These are phyloP conservation scores for Charanyca ferruginea DNA, from an alignment of 2,888 invertebrate genomes.

Conservation along the genomic window DNA sequence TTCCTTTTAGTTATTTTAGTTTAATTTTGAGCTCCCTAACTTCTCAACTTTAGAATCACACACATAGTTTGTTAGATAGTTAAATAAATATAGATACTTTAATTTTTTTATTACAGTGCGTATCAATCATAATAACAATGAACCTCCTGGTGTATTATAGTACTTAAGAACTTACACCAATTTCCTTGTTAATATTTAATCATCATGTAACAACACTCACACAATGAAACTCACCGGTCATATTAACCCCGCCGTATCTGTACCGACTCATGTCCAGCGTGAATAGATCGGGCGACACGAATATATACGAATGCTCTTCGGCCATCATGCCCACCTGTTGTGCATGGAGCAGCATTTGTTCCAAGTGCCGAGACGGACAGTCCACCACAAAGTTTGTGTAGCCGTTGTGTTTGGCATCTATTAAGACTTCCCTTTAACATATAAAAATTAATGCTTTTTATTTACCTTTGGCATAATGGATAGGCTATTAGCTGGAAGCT, in stretches of 20 bases:
- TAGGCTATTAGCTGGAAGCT: too few species aligned
- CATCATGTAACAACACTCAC: neutral
- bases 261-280: constrained; percentile 95
- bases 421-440: constrained; percentile 92
- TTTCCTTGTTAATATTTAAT: neutral
- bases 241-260: constrained; percentile 95
- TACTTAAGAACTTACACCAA: too few species aligned
- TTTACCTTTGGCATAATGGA: too few species aligned
- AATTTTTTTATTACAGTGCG: too few species aligned
- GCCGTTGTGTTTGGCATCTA: constrained; percentile 92
- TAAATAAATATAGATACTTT: too few species aligned
- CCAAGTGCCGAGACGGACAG: constrained; percentile 91
- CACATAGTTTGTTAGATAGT: too few species aligned
- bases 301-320: constrained; percentile 94
- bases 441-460: too few species aligned
- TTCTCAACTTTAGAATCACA: too few species aligned
- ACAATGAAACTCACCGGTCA: constrained; percentile 91
- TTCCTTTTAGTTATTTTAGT: too few species aligned
- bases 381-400: constrained; percentile 94
- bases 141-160: too few species aligned
- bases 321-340: constrained; percentile 97
- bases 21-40: too few species aligned
- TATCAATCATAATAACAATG: too few species aligned
- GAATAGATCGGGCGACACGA: constrained; percentile 95
- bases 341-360: constrained; percentile 91